Evolutionary conservation across 92 coral and sea anemone genomes (phyloP), one percentile per base, ranked within the genome.

Genomic region (Isaurus tuberculatus): DNA sequence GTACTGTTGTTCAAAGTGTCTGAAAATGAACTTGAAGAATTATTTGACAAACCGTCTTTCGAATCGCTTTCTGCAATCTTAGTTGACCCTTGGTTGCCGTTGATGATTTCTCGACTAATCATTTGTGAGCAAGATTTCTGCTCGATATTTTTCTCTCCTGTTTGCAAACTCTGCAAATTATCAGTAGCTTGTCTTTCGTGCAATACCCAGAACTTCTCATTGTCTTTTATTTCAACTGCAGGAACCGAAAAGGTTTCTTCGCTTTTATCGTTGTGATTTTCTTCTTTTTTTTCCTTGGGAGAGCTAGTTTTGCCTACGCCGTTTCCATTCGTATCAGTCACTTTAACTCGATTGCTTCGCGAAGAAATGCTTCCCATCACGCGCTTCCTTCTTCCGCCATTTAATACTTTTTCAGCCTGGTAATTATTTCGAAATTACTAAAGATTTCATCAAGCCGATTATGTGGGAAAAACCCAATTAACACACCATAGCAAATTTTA

Each of bases 161-260:
- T 51, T n/a, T 63, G 84, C 57, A 88, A 9, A 70, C 79, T 70
- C 11, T 87, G 79, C 44, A 77, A 51, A 55, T 85, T 88, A 20
- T 70, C 71, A 34, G 68, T 83, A 48, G 88, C 78, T 65, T 48
- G 79, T 49, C 75, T 83, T 29, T 90, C 75, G 55, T 92, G 95
- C 7, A 94, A 88, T 25, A 93, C 84, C 94, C 97, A 91, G 70
- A 88, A 90, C 27, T 82, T 84, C 81, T 93, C 91, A 48, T 94
- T 93, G 44, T 93, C 94, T 70, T 79, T 87, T 60, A 91, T 89
- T 71, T 91, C 91, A 79, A 85, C 84, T 5, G 26, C 43, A 8
- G 14, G 34, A 34, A 11, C 65, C 27, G 28, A 7, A 26, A 15
- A 49, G 31, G 32, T 61, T 25, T 42, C 29, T 5, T 22, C 33